These are phyloP conservation scores for Styela clava DNA, from an alignment of 23 tunicate species.

Conservation along the genomic window DNA sequence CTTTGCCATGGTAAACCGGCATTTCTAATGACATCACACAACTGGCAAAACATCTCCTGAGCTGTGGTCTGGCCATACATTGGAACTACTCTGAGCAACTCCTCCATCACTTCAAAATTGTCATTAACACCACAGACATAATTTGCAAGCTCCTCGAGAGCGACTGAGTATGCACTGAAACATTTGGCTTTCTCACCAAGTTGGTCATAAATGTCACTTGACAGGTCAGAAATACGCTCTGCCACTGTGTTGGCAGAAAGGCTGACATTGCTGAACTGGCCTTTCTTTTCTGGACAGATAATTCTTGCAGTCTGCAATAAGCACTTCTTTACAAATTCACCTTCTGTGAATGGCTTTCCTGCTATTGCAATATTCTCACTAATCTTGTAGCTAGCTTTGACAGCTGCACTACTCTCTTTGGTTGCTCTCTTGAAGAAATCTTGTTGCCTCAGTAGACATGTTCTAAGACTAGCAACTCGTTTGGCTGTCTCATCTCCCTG, in stretches of 20 bases:
- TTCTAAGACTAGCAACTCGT: too few species aligned
- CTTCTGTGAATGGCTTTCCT: slow-evolving; percentile 30
- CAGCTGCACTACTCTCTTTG: too few species aligned
- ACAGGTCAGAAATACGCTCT: too few species aligned
- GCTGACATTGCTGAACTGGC: slow-evolving; percentile 15
- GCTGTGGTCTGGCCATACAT: slow-evolving; percentile 44
- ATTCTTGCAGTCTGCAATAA: slow-evolving; percentile 21
- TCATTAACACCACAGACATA: slow-evolving; percentile 38
- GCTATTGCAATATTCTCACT: slow-evolving; percentile 12
- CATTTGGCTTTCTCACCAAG: too few species aligned
- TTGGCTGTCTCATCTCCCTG: too few species aligned
- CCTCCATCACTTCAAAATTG: slow-evolving; percentile 38
- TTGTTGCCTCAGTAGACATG: too few species aligned
- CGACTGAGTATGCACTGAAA: too few species aligned
- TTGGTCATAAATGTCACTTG: too few species aligned
- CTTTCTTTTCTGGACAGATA: slow-evolving; percentile 32
- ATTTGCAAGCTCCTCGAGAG: too few species aligned
- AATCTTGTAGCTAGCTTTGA: slow-evolving; percentile 27
- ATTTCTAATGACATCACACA: slow-evolving; percentile 34
- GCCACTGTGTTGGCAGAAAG: slow-evolving; percentile 29
- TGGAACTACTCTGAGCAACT: slow-evolving; percentile 32
- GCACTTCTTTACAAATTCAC: slow-evolving; percentile 40
- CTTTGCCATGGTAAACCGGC: slow-evolving; percentile 29
- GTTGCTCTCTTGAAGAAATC: too few species aligned
- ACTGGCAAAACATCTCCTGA: slow-evolving; percentile 35